phyloP scores from a whole-genome alignment of 1,140 invertebrate genomes.

The Chlorops oryzae region DNA sequence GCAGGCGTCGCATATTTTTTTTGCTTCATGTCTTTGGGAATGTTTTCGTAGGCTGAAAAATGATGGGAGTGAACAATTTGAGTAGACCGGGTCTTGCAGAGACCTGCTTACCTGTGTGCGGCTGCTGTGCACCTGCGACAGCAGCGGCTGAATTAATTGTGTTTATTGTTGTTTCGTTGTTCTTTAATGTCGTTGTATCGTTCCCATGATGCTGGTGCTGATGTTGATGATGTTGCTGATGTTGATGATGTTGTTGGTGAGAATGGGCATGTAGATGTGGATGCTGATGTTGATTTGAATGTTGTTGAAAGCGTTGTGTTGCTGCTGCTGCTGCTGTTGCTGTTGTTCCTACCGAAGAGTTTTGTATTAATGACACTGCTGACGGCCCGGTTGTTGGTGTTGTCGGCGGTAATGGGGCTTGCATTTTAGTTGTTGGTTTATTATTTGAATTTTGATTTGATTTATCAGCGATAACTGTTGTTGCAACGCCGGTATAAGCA shows the following conservation, averaged over 20 bases:
- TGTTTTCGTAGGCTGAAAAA: conserved; percentile 49
- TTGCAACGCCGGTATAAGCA: no score
- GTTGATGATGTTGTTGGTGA: conserved; percentile 7
- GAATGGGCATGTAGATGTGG: no score
- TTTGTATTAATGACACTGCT: conserved; percentile 19
- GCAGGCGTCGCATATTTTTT: conserved; percentile 31
- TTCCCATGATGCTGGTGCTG: conserved; percentile 16
- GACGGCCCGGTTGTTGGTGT: background rate
- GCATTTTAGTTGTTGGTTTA: conserved; percentile 16
- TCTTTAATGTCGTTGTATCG: no score
- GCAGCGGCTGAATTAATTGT: conserved; percentile 15
- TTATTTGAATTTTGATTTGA: conserved; percentile 7
- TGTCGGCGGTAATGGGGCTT: conserved; percentile 16
- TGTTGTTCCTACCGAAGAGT: conserved; percentile 15
- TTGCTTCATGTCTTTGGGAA: conserved; percentile 47
- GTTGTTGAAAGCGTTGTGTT: conserved; percentile 8
- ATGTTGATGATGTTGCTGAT: conserved; percentile 17
- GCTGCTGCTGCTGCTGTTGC: conserved; percentile 18
- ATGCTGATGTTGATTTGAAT: conserved; percentile 3
- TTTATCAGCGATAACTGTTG: conserved; percentile 7
- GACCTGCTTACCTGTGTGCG: conserved; percentile 29
- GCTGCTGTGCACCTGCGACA: background rate
- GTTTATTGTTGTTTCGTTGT: conserved; percentile 15
- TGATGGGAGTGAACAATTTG: conserved; percentile 45
- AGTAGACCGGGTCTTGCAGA: conserved; percentile 34